A percentile compares a stretch with the other conserved stretches of the same genome.
phyloP scores from a whole-genome alignment of 2,797 vertebrate genomes.

The Myiothlypis chrysogaster region DNA sequence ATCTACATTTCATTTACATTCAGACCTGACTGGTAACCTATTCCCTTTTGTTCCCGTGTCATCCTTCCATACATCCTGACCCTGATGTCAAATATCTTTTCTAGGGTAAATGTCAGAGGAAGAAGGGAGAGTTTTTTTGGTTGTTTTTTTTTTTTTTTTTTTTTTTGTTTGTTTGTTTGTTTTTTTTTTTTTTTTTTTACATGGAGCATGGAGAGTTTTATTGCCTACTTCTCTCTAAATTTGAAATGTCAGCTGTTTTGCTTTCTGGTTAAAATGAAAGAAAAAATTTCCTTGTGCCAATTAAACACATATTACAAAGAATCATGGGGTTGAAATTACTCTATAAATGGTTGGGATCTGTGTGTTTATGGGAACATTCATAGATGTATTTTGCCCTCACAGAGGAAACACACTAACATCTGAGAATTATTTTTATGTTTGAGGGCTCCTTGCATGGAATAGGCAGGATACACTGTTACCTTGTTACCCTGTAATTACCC shows the following conservation, averaged over 20 bases:
- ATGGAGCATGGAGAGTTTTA: background rate
- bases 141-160: background rate
- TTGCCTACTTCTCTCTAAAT: background rate
- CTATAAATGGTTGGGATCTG: background rate
- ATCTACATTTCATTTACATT: background rate
- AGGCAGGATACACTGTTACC: background rate
- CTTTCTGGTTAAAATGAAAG: background rate
- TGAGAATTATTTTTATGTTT: background rate
- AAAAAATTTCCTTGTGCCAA: background rate
- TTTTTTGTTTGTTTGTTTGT: no score
- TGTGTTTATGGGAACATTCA: background rate
- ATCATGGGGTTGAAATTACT: background rate
- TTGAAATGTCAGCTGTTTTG: background rate
- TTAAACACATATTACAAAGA: background rate
- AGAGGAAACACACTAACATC: background rate
- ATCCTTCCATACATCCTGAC: background rate
- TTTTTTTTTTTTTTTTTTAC: background rate
- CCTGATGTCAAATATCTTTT: conserved; percentile 4
- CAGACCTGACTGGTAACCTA: background rate
- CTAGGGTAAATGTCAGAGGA: conserved; percentile 9
- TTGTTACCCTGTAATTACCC: background rate
- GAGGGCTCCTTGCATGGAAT: background rate
- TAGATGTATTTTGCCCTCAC: background rate
- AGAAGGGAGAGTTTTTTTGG: background rate
- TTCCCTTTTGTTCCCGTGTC: background rate